These are phyloP conservation scores for Ctenoplectra terminalis DNA, from an alignment of 1,140 invertebrate species.

Conservation along the genomic window DNA sequence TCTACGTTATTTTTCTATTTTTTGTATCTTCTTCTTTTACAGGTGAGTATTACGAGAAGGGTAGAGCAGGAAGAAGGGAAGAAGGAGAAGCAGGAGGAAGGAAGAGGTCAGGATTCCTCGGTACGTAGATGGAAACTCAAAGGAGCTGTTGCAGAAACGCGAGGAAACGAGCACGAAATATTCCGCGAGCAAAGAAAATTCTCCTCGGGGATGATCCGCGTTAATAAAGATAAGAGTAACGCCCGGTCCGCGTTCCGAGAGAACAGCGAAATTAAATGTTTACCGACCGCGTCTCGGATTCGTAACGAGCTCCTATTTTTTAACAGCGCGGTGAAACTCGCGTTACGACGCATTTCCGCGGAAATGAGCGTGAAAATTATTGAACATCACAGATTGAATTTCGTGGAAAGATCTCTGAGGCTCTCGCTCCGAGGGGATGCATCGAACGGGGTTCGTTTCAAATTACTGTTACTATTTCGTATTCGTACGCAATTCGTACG, in stretches of 20 bases:
- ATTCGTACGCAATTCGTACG: not conserved
- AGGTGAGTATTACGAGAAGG: constrained; percentile 49
- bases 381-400: not conserved
- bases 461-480: not conserved
- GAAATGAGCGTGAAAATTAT: not conserved
- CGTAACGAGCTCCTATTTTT: constrained; percentile 20
- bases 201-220: constrained; percentile 38
- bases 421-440: not conserved
- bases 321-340: constrained; percentile 7
- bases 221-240: constrained; percentile 51
- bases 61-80: not conserved
- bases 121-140: constrained; percentile 39
- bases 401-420: not conserved
- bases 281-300: constrained; percentile 12
- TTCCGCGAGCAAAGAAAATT: constrained; percentile 33
- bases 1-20: constrained; percentile 53
- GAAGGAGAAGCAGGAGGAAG: not conserved
- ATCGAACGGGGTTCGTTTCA: not conserved
- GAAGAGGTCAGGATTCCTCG: constrained; percentile 29
- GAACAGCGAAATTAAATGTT: constrained; percentile 53
- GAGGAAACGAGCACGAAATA: constrained; percentile 1
- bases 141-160: constrained; percentile 13
- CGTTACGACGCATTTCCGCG: not conserved
- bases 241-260: not conserved
- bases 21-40: constrained; percentile 35